Base-by-base conservation (phyloP, 2,113 vertebrate genomes). In the Campylomormyrus tamandua region DNA sequence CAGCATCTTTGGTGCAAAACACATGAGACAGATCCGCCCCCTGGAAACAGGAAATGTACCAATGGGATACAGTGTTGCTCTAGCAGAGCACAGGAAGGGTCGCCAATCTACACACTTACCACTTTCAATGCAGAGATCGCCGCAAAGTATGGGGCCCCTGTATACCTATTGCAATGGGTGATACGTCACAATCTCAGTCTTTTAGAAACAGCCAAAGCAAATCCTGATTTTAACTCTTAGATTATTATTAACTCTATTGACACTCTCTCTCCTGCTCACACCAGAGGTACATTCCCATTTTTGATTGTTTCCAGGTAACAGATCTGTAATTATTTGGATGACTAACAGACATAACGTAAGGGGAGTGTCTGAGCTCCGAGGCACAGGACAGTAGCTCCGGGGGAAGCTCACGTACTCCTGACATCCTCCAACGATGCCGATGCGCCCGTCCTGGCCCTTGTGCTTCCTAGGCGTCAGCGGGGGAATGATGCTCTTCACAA, bases 11-110 rank as follows among this genome's bases (percentile, higher is more conserved):
- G 95, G 97, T 97, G 95, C 98, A 99, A 96, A 99, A 99, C 35
- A 99, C 97, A 5, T 99, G 98, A 88, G 97, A 97, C 92, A 99
- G 93, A 92, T 99, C 98, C 45, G 98, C 98, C n/a, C 98, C 98
- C 98, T 99, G 45, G 2, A 90, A 92, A 93, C 66, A 89, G 31
- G 42, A 6, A 24, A 48, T 15, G 89, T 15, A 35, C 31, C 13
- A 2, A 11, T 35, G 74, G 74, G 74, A 80, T 46, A 19, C 11
- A 17, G 1, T 62, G 21, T 5, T 6, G 53, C 10, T 45, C 35
- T 53, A 88, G 56, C 24, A 62, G 31, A 19, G n/a, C 13, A 83
- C 11, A 13, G 87, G 7, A 21, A 74, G 8, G 58, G 62, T 52
- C 13, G 24, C 17, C 49, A 9, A 35, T 6, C 39, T 53, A 6